Base-by-base conservation (phyloP, 2,888 invertebrate species). In the Calameuta pallipes region DNA sequence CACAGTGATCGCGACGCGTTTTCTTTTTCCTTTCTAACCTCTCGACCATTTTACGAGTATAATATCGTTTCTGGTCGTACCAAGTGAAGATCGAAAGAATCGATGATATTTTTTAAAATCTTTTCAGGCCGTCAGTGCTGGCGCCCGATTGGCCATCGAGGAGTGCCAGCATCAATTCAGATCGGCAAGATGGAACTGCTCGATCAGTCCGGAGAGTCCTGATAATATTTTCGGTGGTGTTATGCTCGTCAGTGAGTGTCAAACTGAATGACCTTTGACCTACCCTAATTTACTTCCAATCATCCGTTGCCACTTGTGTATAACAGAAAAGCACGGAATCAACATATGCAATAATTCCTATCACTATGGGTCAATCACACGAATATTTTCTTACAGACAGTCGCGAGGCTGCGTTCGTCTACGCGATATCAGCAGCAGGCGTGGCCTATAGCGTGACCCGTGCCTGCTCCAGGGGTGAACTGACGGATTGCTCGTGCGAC, bases 151-250 rank as follows among this genome's bases (percentile, higher is more conserved):
- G 91, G 97, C 96, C 4, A 95, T 98, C 79, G 96, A 97, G 85
- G 98, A 98, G 91, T 98, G 98, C 90, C 97, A 98, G 92, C 94
- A 96, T 89, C 98, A 98, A 92, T 98, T 98, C 91, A 93, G 95
- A 80, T 95, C 96, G 90, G 96, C 96, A 87, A 93, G 97, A 88
- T 98, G 97, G 97, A 98, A 98, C 92, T 98, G 98, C 92, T 96
- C 97, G 79, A 95, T 96, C 11, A 95, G 94, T 91, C 93, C 94
- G 37, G 94, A 94, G 77, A 94, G 93, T 91, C 95, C 95, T 69
- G 94, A 95, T 13, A 94, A 95, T 78, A 95, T 97, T 79, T 98
- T 98, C 88, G 98, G 98, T 78, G 96, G 96, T 81, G 95, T 97
- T 78, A 94, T 96, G 82, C 94, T 95, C 89, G 95, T 96, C 90